Evolutionary conservation across 2,888 invertebrate genomes (phyloP).

Genomic region (Mechanitis mazaeus): DNA sequence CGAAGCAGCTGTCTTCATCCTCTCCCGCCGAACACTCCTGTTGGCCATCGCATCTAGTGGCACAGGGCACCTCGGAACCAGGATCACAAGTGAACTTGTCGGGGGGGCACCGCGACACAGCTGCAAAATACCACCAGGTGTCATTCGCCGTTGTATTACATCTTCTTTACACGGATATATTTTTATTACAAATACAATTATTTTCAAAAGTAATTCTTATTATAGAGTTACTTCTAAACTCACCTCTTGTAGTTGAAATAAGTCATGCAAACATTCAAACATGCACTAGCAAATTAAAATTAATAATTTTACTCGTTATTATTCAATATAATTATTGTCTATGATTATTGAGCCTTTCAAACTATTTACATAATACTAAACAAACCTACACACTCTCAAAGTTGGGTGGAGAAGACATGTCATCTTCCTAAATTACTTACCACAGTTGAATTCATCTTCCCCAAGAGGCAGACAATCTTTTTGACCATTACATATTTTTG

Average conservation of each 20-base stretch:
- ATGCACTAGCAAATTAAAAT: too few species aligned
- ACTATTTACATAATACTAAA: neutral
- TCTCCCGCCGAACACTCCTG: constrained; percentile 76
- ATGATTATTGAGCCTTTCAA: too few species aligned
- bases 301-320: too few species aligned
- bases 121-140: constrained; percentile 37
- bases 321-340: too few species aligned
- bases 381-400: neutral
- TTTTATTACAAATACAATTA: too few species aligned
- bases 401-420: neutral
- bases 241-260: too few species aligned
- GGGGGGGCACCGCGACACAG: constrained; percentile 37
- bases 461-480: constrained; percentile 76
- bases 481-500: constrained; percentile 79
- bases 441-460: constrained; percentile 79
- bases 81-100: constrained; percentile 43
- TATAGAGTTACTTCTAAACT: too few species aligned
- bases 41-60: constrained; percentile 59
- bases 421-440: constrained; percentile 39
- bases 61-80: constrained; percentile 45
- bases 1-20: constrained; percentile 78
- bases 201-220: too few species aligned
- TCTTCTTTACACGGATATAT: too few species aligned
- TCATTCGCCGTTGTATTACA: too few species aligned
- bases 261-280: too few species aligned